These are phyloP conservation scores for Rotaria socialis DNA, from an alignment of 2,888 invertebrate genomes.

Conservation along the genomic window DNA sequence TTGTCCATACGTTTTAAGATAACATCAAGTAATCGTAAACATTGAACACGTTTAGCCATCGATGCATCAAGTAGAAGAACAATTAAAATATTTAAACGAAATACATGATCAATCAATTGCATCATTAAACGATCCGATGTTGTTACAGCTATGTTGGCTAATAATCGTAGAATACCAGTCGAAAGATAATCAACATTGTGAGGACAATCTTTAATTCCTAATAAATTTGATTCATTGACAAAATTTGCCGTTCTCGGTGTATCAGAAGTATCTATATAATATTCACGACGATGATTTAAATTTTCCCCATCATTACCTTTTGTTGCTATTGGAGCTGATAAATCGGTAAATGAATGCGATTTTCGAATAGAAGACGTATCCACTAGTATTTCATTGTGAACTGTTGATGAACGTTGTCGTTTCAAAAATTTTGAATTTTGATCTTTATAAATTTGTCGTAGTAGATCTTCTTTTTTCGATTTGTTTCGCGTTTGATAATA, in stretches of 20 bases:
- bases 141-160: constrained; percentile 4
- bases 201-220: not conserved
- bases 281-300: not conserved
- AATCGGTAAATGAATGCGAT: not conserved
- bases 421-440: not conserved
- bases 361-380: not conserved
- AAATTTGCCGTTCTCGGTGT: not conserved
- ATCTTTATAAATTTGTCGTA: not conserved
- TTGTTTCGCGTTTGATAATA: not conserved
- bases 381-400: not conserved
- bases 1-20: not conserved
- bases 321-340: not conserved
- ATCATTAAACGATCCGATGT: constrained; percentile 5
- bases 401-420: not conserved
- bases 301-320: not conserved
- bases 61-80: constrained; percentile 15
- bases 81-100: not conserved
- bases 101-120: constrained; percentile 24
- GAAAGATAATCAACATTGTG: constrained; percentile 22
- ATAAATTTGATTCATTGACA: not conserved
- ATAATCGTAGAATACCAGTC: constrained; percentile 7
- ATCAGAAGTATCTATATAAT: not conserved
- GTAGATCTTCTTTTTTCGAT: not conserved
- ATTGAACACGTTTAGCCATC: not conserved
- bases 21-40: constrained; percentile 3